phyloP scores from a whole-genome alignment of 2,888 invertebrate genomes.

The Quadriops clusia region DNA sequence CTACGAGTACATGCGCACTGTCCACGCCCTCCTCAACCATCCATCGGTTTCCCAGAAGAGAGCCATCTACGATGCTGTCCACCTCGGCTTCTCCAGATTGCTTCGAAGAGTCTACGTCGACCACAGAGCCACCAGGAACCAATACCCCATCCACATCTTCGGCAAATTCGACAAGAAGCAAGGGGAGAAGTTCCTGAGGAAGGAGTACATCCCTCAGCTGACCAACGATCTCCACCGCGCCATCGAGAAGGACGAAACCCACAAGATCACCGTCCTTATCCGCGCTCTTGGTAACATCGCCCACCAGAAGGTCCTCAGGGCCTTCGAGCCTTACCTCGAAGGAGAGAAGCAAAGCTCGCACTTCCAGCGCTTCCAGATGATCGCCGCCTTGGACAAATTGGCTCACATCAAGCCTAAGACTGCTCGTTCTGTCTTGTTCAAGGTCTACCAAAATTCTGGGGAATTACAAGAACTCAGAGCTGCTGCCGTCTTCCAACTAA shows the following conservation, averaged over 20 bases:
- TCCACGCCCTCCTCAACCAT: slow-evolving; percentile 44
- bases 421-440: slow-evolving; percentile 48
- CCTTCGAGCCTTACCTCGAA: slow-evolving; percentile 57
- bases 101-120: slow-evolving; percentile 49
- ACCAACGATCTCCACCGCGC: slow-evolving; percentile 42
- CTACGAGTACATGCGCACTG: slow-evolving; percentile 46
- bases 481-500: slow-evolving; percentile 49
- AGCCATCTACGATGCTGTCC: slow-evolving; percentile 43
- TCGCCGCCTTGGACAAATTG: slow-evolving; percentile 44
- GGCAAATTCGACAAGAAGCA: slow-evolving; percentile 46
- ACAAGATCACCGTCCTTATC: slow-evolving; percentile 48
- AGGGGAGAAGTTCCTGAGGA: slow-evolving; percentile 36
- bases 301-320: slow-evolving; percentile 46
- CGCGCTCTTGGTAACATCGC: slow-evolving; percentile 54
- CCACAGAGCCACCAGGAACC: slow-evolving; percentile 43
- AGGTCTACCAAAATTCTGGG: slow-evolving; percentile 52
- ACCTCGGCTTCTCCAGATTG: slow-evolving; percentile 48
- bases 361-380: slow-evolving; percentile 53
- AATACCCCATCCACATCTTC: slow-evolving; percentile 54
- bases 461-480: slow-evolving; percentile 55
- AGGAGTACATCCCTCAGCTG: slow-evolving; percentile 50
- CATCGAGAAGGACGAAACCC: slow-evolving; percentile 41
- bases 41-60: slow-evolving; percentile 41
- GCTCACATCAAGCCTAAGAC: slow-evolving; percentile 40
- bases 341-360: slow-evolving; percentile 42